Evolutionary conservation across 2,888 invertebrate species (phyloP).

Genomic region (Elmis aenea): DNA sequence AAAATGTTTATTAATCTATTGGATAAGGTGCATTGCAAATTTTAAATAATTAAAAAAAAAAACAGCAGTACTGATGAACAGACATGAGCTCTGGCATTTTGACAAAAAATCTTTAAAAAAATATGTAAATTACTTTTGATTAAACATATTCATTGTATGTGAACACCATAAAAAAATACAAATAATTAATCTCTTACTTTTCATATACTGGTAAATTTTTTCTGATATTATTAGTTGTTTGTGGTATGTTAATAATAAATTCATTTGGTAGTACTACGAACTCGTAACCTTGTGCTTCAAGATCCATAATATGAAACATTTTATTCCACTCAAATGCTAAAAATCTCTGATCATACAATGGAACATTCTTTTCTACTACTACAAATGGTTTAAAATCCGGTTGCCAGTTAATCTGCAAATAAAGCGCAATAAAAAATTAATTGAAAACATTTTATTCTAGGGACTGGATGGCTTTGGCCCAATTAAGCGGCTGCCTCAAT

Average conservation of each 20-base stretch:
- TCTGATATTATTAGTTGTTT: too few species aligned
- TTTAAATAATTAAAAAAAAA: too few species aligned
- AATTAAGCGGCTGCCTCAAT: too few species aligned
- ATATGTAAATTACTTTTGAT: too few species aligned
- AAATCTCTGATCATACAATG: conserved; percentile 79
- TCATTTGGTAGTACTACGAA: conserved; percentile 75
- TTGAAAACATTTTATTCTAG: background rate
- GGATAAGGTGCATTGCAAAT: too few species aligned
- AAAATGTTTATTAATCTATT: too few species aligned
- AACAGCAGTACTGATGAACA: too few species aligned
- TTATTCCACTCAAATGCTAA: conserved; percentile 97
- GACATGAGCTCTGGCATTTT: too few species aligned
- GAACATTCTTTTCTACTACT: conserved; percentile 68
- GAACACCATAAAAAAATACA: background rate
- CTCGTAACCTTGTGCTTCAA: conserved; percentile 68
- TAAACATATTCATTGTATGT: too few species aligned
- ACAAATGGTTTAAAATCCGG: conserved; percentile 89
- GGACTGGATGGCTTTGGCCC: background rate
- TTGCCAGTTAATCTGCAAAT: conserved; percentile 75
- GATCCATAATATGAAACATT: conserved; percentile 81
- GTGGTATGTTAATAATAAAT: conserved; percentile 87
- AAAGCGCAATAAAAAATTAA: conserved; percentile 1
- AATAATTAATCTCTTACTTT: conserved; percentile 57
- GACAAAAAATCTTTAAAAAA: too few species aligned
- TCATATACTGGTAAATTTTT: conserved; percentile 72